Conservation (phyloP, 1,140 invertebrate genomes). For the Calliphora vicina region DNA sequence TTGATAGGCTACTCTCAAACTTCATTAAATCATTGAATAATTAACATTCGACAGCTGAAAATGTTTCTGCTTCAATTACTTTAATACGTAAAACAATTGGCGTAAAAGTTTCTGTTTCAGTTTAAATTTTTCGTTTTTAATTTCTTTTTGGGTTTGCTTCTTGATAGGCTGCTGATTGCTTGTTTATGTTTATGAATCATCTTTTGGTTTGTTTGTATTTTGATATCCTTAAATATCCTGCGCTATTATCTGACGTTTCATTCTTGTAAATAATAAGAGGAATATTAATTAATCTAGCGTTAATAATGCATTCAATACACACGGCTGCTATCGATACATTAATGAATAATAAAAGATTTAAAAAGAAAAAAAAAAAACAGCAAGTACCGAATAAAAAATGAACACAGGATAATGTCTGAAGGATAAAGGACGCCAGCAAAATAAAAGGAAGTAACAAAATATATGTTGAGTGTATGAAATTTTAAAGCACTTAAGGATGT, state of each 20-base stretch:
- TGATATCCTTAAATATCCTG: not conserved
- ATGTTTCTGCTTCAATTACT: not conserved
- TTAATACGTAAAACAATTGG: not conserved
- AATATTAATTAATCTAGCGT: slow-evolving; percentile 17
- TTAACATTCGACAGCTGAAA: not conserved
- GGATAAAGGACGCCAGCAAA: not conserved
- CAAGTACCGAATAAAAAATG: not conserved
- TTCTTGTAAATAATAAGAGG: not conserved
- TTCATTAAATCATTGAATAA: not conserved
- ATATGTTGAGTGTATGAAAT: not conserved
- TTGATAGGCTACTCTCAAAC: too few relatives aligned
- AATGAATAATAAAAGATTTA: not conserved
- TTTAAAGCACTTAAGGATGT: not conserved
- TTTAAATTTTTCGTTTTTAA: not conserved
- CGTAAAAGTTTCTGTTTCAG: not conserved
- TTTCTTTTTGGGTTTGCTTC: not conserved
- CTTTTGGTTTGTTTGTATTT: not conserved
- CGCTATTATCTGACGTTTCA: not conserved
- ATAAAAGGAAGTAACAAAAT: not conserved
- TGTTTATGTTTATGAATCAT: not conserved
- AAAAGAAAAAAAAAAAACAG: not conserved
- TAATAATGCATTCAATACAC: slow-evolving; percentile 3
- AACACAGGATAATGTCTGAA: not conserved
- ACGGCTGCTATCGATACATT: not conserved
- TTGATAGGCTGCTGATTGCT: not conserved